These are phyloP conservation scores for Chrysaora quinquecirrha DNA, from an alignment of 30 jellyfish, hydroid and myxozoan genomes.

Conservation along the genomic window DNA sequence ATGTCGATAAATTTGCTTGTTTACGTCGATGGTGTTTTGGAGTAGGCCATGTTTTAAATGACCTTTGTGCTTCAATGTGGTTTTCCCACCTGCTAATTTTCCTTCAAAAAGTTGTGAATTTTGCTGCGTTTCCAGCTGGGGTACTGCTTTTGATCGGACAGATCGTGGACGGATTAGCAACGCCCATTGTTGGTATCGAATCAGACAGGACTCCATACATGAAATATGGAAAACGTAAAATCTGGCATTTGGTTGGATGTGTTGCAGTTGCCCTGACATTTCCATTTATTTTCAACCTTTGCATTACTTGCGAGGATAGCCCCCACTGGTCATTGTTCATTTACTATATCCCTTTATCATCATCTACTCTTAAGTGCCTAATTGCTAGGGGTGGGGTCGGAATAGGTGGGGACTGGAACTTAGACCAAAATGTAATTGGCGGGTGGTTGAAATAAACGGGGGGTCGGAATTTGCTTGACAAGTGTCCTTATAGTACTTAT, in stretches of 20 bases:
- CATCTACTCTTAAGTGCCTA: too few relatives aligned
- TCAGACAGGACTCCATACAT: slow-evolving; percentile 60
- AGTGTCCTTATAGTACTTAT: too few relatives aligned
- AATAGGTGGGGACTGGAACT: too few relatives aligned
- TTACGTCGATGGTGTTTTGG: slow-evolving; percentile 64
- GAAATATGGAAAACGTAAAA: slow-evolving; percentile 79
- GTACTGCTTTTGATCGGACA: slow-evolving; percentile 82
- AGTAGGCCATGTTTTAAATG: slow-evolving; percentile 91
- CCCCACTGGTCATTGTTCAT: slow-evolving; percentile 72
- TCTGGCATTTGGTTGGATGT: slow-evolving; percentile 86
- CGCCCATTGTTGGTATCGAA: slow-evolving; percentile 91
- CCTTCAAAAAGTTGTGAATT: slow-evolving; percentile 67
- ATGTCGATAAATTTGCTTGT: too few relatives aligned
- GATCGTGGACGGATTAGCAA: slow-evolving; percentile 88
- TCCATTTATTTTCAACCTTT: slow-evolving; percentile 84
- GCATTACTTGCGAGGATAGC: slow-evolving; percentile 64
- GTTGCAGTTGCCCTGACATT: slow-evolving; percentile 76
- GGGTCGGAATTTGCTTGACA: too few relatives aligned
- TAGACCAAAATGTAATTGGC: too few relatives aligned
- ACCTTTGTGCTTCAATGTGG: slow-evolving; percentile 94
- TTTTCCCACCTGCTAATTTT: slow-evolving; percentile 70
- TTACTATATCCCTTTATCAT: slow-evolving; percentile 81
- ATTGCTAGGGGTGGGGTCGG: too few relatives aligned
- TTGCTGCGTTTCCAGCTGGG: slow-evolving; percentile 67
- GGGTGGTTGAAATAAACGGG: too few relatives aligned